Conservation (phyloP, 2,113 vertebrate species). For the Leucopsar rothschildi region DNA sequence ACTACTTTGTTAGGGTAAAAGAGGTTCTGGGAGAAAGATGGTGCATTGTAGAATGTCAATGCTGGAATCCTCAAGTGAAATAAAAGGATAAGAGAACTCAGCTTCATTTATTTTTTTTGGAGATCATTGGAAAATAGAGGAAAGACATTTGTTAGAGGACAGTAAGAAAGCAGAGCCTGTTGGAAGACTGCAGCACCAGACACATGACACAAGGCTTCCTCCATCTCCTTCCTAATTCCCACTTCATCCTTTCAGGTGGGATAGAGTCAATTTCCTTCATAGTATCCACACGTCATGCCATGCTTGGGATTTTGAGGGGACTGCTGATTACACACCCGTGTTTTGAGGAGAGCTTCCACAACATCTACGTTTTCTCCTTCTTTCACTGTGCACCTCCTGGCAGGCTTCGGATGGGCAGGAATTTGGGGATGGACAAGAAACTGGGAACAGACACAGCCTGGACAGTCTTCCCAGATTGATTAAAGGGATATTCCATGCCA, state of each 20-base stretch:
- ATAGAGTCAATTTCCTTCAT: not conserved
- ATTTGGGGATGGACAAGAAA: not conserved
- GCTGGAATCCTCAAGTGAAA: not conserved
- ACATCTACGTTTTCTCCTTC: not conserved
- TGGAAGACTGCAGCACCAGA: not conserved
- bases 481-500: not conserved
- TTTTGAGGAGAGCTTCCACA: rapidly evolving
- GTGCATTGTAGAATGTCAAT: rapidly evolving
- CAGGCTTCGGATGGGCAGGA: not conserved
- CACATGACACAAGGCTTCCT: not conserved
- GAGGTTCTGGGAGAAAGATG: not conserved
- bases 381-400: not conserved
- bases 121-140: not conserved
- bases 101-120: not conserved
- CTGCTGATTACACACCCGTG: rapidly evolving
- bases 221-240: not conserved
- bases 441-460: not conserved
- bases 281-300: rapidly evolving
- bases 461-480: not conserved
- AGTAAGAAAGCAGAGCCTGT: not conserved
- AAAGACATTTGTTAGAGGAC: not conserved
- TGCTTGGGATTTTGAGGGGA: not conserved
- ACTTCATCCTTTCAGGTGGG: not conserved
- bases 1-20: not conserved
- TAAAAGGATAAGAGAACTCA: rapidly evolving